Conservation (phyloP, 2,113 vertebrate genomes). For the Mellivora capensis region DNA sequence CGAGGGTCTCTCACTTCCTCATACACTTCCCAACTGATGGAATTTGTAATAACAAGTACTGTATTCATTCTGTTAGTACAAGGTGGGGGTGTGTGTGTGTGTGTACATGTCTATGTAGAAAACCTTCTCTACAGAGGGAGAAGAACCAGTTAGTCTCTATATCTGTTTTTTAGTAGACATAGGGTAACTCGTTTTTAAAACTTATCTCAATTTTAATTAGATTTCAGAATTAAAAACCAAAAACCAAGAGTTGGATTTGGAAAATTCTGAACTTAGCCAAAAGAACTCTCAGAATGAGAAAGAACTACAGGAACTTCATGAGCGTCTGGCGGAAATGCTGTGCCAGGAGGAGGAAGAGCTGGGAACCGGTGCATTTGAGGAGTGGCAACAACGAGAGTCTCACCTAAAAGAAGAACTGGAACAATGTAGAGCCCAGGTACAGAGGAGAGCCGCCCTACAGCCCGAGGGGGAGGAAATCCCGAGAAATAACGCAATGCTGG, state of each 20-base stretch:
- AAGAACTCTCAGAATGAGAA: constrained; percentile 85
- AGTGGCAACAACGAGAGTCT: constrained; percentile 78
- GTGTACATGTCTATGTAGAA: not conserved
- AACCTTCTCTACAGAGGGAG: not conserved
- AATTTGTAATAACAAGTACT: constrained; percentile 1
- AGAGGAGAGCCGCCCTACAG: not conserved
- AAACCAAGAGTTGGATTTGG: constrained; percentile 87
- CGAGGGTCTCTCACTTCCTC: not conserved
- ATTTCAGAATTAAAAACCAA: constrained; percentile 86
- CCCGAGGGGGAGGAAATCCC: not conserved
- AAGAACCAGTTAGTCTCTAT: constrained; percentile 11
- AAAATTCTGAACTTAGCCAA: constrained; percentile 86
- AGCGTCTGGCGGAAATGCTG: constrained; percentile 81
- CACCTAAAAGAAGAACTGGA: constrained; percentile 81
- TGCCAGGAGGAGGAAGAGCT: constrained; percentile 79
- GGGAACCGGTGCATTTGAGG: constrained; percentile 56
- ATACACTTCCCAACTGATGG: not conserved
- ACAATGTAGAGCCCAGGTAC: constrained; percentile 77
- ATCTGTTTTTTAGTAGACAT: constrained; percentile 47
- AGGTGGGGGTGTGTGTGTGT: not conserved
- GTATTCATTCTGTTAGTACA: not conserved
- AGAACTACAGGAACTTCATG: constrained; percentile 83
- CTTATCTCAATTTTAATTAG: constrained; percentile 77
- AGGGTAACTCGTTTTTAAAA: constrained; percentile 33
- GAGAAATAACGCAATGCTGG: not conserved